Evolutionary conservation across 2,888 invertebrate species (phyloP).

Genomic region (Unio delphinus): DNA sequence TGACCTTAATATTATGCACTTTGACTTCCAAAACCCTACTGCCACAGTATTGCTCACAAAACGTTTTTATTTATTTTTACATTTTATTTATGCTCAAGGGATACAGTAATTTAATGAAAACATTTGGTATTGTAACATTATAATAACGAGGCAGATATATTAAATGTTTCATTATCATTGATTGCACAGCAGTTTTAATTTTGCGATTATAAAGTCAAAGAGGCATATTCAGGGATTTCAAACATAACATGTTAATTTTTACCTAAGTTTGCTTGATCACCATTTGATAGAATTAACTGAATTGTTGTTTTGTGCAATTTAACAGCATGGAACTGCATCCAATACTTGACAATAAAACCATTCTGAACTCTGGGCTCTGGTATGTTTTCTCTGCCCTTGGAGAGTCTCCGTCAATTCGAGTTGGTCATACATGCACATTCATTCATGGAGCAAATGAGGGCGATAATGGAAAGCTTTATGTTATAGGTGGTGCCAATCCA

Average conservation of each 20-base stretch:
- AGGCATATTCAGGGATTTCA: conserved; percentile 7
- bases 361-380: conserved; percentile 65
- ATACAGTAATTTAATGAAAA: no score
- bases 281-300: not conserved
- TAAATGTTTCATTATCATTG: conserved; percentile 2
- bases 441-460: conserved; percentile 45
- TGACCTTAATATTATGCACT: no score
- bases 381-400: conserved; percentile 68
- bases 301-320: not conserved
- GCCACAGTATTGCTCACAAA: no score
- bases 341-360: conserved; percentile 56
- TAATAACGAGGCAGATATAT: not conserved
- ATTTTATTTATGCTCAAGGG: no score
- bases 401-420: conserved; percentile 66
- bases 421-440: conserved; percentile 67
- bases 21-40: no score
- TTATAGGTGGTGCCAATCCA: conserved; percentile 72
- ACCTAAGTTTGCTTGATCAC: no score
- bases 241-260: not conserved
- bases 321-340: conserved; percentile 67
- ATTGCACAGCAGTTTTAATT: not conserved
- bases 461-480: conserved; percentile 61
- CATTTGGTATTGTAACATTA: no score
- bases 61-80: no score
- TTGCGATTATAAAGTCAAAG: conserved; percentile 3